Conservation (phyloP, 2,888 invertebrate genomes). For the Oligia latruncula region DNA sequence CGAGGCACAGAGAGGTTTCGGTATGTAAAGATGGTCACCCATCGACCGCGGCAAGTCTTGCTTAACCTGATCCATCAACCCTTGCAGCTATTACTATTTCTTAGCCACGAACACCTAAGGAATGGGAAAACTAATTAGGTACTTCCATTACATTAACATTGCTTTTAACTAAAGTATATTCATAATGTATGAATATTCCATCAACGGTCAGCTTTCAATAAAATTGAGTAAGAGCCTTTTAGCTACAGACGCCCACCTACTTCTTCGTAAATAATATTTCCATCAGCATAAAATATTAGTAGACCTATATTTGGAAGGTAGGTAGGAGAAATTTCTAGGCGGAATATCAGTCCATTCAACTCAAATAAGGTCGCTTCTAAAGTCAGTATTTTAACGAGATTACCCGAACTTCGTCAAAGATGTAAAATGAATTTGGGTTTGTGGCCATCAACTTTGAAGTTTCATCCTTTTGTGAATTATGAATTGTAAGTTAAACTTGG, state of each 20-base stretch:
- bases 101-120: background rate
- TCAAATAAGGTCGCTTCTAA: constrained; percentile 40
- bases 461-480: constrained; percentile 58
- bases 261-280: constrained; percentile 23
- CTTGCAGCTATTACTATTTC: background rate
- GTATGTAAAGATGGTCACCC: background rate
- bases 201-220: background rate
- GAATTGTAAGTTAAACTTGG: constrained; percentile 49
- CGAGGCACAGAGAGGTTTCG: background rate
- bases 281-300: constrained; percentile 36
- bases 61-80: background rate
- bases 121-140: background rate
- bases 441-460: constrained; percentile 51
- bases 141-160: constrained; percentile 5
- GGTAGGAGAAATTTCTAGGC: constrained; percentile 2
- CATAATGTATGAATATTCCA: background rate
- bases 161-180: constrained; percentile 6
- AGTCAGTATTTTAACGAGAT: constrained; percentile 56
- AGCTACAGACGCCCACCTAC: background rate
- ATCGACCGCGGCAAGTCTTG: background rate
- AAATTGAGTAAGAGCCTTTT: background rate
- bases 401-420: constrained; percentile 62
- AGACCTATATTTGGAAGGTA: constrained; percentile 17
- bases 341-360: constrained; percentile 25
- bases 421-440: constrained; percentile 58